Conservation (phyloP, 2,113 vertebrate genomes). For the Chauna torquata region DNA sequence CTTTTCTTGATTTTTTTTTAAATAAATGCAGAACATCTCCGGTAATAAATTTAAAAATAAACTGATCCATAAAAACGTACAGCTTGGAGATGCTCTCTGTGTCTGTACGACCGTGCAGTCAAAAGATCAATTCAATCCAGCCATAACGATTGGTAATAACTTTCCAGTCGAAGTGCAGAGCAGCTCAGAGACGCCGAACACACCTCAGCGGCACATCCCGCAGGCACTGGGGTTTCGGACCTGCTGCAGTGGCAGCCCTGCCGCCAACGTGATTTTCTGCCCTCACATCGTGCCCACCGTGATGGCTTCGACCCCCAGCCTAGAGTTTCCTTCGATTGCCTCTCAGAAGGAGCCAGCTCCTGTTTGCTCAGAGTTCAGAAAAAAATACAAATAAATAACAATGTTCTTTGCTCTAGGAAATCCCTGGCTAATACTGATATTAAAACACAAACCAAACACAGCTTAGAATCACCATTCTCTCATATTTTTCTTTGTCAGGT, state of each 20-base stretch:
- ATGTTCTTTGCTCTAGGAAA: background rate
- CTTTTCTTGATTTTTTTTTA: background rate
- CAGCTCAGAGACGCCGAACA: background rate
- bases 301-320: background rate
- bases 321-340: background rate
- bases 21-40: background rate
- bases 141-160: background rate
- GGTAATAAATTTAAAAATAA: background rate
- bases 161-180: background rate
- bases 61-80: rapidly evolving
- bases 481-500: background rate
- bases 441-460: background rate
- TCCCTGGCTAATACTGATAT: background rate
- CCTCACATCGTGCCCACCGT: too few relatives aligned
- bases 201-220: background rate
- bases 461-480: background rate
- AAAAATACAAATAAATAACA: background rate
- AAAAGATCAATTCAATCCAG: background rate
- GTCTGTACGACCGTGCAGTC: background rate
- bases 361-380: background rate
- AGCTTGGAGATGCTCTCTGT: background rate
- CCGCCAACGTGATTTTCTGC: too few relatives aligned
- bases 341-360: background rate
- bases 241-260: too few relatives aligned
- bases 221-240: background rate